phyloP scores from a whole-genome alignment of 2,113 vertebrate genomes.

The Chaetops frenatus region DNA sequence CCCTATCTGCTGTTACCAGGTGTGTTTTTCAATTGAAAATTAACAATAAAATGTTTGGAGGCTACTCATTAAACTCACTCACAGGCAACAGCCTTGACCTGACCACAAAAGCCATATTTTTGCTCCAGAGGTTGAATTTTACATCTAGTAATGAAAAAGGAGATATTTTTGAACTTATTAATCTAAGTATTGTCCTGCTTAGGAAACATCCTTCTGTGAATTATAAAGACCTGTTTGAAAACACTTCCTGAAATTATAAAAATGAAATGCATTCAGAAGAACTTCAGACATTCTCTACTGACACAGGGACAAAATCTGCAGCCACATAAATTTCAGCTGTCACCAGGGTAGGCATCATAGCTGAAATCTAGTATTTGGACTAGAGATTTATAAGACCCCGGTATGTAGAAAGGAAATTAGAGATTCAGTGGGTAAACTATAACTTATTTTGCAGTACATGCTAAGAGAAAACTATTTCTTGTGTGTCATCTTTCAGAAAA shows the following conservation, averaged over 20 bases:
- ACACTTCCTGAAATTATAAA: neutral
- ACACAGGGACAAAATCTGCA: neutral
- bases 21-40: neutral
- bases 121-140: neutral
- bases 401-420: neutral
- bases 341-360: neutral
- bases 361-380: neutral
- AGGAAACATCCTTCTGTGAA: neutral
- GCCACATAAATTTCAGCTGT: neutral
- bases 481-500: neutral
- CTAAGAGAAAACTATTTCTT: neutral
- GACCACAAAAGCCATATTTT: neutral
- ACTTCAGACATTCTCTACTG: neutral
- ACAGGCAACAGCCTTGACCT: neutral
- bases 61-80: neutral
- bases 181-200: neutral
- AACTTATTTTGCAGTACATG: neutral
- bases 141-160: neutral
- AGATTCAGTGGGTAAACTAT: neutral
- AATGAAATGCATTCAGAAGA: neutral
- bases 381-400: neutral
- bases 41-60: neutral
- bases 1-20: neutral
- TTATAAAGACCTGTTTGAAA: neutral
- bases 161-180: neutral